Base-by-base conservation (phyloP, 1,140 invertebrate genomes). In the Macrosteles quadrilineatus region DNA sequence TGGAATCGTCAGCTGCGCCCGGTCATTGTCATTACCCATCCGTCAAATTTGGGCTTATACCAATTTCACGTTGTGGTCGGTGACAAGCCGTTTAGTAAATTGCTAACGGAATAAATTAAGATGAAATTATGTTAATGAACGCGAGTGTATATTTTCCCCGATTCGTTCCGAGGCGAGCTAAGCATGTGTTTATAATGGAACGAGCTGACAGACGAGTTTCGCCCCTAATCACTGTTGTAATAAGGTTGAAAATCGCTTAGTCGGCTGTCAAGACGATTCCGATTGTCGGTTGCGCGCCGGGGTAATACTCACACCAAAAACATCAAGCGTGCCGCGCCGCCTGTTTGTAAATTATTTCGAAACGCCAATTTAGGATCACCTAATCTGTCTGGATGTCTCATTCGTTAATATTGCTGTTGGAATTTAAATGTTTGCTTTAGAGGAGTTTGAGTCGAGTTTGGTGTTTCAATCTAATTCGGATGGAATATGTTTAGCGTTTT, bases 71-170 rank as follows among this genome's bases (percentile, higher is more conserved):
- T 59, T 59, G 55, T n/a, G 55, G 55, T 59, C 25, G 55, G 55
- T 59, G 55, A 59, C 55, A 59, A 59, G 55, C 25, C 55, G 55
- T 59, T 59, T 59, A 59, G 55, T 59, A 59, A 59, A 59, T 59
- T 59, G 55, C 55, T 23, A 43, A 66, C 14, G 32, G 63, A 63
- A 66, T 66, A 66, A 66, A 66, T 66, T 66, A 66, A 66, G 63
- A 66, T 25, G 63, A 66, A 66, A 43, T 66, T 66, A 66, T 66
- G 63, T 43, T 66, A 66, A 66, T 66, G 63, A 66, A 45, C 40
- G 6, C 32, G 63, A 27, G 36, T 43, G 63, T 66, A 66, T 66
- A 66, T 66, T 40, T 66, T 45, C 32, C 63, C 40, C 36, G 63
- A 66, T 66, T 45, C 63, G 63, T 66, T 66, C 63, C 63, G 63